Conservation (phyloP, 2,113 vertebrate genomes). For the Ancistrus triradiatus region DNA sequence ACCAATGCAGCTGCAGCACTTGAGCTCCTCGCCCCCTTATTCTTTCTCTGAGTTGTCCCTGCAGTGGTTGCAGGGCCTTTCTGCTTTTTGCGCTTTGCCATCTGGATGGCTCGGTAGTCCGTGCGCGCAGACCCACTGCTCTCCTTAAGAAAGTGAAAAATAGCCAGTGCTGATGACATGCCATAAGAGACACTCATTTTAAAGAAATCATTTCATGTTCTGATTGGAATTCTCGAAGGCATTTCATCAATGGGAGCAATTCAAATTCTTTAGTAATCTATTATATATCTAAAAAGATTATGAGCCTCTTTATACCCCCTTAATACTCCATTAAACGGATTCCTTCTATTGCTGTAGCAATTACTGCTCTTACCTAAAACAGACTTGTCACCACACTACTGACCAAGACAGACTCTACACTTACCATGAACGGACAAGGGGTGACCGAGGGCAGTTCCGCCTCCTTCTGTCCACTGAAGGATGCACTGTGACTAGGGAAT, state of each 20-base stretch:
- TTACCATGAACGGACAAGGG: slow-evolving; percentile 81
- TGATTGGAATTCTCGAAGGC: too few relatives aligned
- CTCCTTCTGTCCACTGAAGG: slow-evolving; percentile 78
- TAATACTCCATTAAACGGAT: too few relatives aligned
- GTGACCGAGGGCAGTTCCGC: slow-evolving; percentile 69
- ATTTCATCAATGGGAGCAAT: too few relatives aligned
- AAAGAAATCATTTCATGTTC: neutral
- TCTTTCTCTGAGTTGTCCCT: slow-evolving; percentile 70
- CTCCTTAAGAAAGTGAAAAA: slow-evolving; percentile 76
- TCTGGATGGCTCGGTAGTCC: slow-evolving; percentile 92
- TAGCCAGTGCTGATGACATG: too few relatives aligned
- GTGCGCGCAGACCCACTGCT: slow-evolving; percentile 91
- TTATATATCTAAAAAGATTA: too few relatives aligned
- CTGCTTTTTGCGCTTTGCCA: slow-evolving; percentile 88
- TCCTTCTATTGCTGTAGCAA: neutral
- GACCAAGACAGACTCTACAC: slow-evolving; percentile 32
- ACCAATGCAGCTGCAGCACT: slow-evolving; percentile 43
- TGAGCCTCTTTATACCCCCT: too few relatives aligned
- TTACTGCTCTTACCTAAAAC: neutral
- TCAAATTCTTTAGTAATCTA: too few relatives aligned
- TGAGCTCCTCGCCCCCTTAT: slow-evolving; percentile 64
- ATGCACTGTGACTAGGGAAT: slow-evolving; percentile 70
- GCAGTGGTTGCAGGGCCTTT: slow-evolving; percentile 60
- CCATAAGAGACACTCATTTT: neutral
- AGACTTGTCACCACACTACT: neutral